These are phyloP conservation scores for Galemys pyrenaicus DNA, from an alignment of 2,113 vertebrate species.

Conservation along the genomic window DNA sequence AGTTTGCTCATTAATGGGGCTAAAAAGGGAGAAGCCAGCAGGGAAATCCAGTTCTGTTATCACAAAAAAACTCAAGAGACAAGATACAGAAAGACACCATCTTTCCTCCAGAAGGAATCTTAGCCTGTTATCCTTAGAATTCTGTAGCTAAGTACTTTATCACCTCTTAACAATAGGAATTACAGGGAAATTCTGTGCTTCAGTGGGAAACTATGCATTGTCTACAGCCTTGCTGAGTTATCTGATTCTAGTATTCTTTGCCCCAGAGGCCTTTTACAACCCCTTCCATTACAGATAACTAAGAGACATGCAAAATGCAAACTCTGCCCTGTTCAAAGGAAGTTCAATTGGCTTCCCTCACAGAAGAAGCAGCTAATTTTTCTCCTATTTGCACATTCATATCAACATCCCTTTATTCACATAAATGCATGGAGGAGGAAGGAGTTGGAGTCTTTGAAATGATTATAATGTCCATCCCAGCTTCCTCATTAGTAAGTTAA, in stretches of 20 bases:
- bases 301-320: neutral
- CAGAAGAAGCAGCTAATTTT: neutral
- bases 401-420: neutral
- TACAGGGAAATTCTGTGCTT: neutral
- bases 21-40: neutral
- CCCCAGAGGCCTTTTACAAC: neutral
- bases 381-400: neutral
- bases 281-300: neutral
- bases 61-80: neutral
- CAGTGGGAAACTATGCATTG: neutral
- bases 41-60: neutral
- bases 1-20: neutral
- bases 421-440: neutral
- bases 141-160: conserved; percentile 1
- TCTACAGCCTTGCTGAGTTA: neutral
- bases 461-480: neutral
- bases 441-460: neutral
- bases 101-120: neutral
- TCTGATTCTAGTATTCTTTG: neutral
- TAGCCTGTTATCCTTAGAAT: neutral
- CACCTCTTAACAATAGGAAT: neutral
- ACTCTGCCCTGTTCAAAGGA: neutral
- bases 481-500: conserved; percentile 9
- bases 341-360: neutral
- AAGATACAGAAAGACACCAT: neutral